Conservation (phyloP, 2,888 invertebrate species). For the Glyphotaelius pellucidus region DNA sequence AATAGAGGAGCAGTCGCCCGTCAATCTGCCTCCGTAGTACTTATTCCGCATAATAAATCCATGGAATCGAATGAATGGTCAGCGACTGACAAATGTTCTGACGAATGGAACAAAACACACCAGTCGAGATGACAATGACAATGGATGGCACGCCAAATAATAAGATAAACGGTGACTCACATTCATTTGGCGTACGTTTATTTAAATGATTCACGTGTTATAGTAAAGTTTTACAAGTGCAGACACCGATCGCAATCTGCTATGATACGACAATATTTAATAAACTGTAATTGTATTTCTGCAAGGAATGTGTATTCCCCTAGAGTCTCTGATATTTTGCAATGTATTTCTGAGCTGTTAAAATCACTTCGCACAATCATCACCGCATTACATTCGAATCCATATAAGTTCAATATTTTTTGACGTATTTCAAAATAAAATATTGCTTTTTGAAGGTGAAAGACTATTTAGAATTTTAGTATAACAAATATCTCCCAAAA, state of each 20-base stretch:
- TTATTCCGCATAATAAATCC: not conserved
- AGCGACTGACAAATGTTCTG: not conserved
- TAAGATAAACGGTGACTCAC: constrained; percentile 41
- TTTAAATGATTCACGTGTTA: constrained; percentile 37
- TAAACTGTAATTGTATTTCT: not conserved
- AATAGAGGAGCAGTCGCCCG: constrained; percentile 13
- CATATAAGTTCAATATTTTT: too few species aligned
- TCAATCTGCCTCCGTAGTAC: constrained; percentile 15
- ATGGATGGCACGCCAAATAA: constrained; percentile 29
- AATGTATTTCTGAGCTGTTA: too few species aligned
- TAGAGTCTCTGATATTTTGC: too few species aligned
- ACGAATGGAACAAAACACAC: constrained; percentile 29
- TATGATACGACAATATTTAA: not conserved
- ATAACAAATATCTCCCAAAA: too few species aligned
- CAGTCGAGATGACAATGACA: constrained; percentile 22
- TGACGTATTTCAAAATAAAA: too few species aligned
- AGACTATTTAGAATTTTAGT: too few species aligned
- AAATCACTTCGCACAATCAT: too few species aligned
- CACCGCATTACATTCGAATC: too few species aligned
- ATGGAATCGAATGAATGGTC: not conserved
- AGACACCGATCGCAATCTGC: not conserved
- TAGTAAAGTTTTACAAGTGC: not conserved
- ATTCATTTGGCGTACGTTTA: not conserved
- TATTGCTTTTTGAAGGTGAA: too few species aligned
- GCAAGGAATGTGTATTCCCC: not conserved